phyloP scores from a whole-genome alignment of 2,113 vertebrate genomes.

The Ptilonorhynchus violaceus region DNA sequence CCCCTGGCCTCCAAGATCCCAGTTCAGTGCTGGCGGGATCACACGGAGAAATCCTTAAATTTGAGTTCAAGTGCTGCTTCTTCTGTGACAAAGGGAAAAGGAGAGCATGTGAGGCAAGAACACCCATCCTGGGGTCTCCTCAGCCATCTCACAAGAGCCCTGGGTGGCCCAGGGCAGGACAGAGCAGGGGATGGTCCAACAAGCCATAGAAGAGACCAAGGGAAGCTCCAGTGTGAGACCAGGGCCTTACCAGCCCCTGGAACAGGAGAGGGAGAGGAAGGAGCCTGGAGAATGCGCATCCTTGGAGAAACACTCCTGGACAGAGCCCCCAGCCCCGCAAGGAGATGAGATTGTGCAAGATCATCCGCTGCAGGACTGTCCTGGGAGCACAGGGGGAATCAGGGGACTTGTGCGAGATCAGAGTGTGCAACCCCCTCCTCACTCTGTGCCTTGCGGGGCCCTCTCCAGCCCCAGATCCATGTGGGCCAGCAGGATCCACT shows the following conservation, averaged over 20 bases:
- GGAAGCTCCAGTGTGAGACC: not conserved
- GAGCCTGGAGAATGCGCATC: not conserved
- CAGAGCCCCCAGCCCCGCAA: not conserved
- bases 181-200: not conserved
- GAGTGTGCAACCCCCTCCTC: not conserved
- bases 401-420: not conserved
- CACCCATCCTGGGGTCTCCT: not conserved
- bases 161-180: not conserved
- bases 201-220: rapidly evolving
- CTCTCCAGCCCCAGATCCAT: not conserved
- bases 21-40: not conserved
- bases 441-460: not conserved
- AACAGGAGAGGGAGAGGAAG: not conserved
- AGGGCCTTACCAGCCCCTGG: not conserved
- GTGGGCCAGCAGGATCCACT: rapidly evolving
- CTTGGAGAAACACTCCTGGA: not conserved
- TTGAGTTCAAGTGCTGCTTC: not conserved
- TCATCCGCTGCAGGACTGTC: not conserved
- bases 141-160: not conserved
- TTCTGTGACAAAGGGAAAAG: not conserved
- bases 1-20: not conserved
- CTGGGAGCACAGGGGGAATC: not conserved
- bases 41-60: not conserved
- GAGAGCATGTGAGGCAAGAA: not conserved
- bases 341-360: not conserved